Evolutionary conservation across 2,888 invertebrate genomes (phyloP), one percentile per base, ranked within the genome.

Genomic region (Saturnia japonica): DNA sequence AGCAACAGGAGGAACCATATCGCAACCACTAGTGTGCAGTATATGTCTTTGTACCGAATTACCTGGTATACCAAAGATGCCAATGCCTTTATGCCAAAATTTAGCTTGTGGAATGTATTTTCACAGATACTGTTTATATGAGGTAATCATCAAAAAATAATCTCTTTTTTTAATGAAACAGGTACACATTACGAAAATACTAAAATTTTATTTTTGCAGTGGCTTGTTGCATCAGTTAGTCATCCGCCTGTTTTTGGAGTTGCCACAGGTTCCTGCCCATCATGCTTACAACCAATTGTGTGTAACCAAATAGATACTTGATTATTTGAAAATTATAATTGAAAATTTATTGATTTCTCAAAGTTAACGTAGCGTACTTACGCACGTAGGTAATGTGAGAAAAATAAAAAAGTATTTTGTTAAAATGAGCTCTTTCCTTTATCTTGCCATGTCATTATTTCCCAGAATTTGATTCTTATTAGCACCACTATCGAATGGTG

Each of bases 51-150:
- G 89, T 80, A 70, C 78, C 25, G 84, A 88, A 68, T 73, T 91
- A 66, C 85, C 86, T 7, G 86, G 84, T 66, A 72, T 73, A 34
- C 76, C 81, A 40, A 85, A 86, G 25, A 71, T 89, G n/a, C 93
- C 93, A 7, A 85, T 87, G 64, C 93, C 93, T n/a, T 76, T 93
- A 22, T 93, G 93, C 72, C 86, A 86, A 74, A 92, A 91, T 76
- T 54, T 76, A 28, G 74, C 73, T 12, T 93, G 93, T 84, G 90
- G 87, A 22, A 87, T 87, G 54, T 86, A 86, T 74, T 93, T 85
- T 73, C 93, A 93, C 73, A 88, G 87, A 76, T 83, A 71, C 69
- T 93, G 93, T 77, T 81, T 93, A 47, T 92, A 82, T 81, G 86
- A 90, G 89, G 92, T 91, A 82, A 67, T 71, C 22, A n/a, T 3